Evolutionary conservation across 1,140 invertebrate species (phyloP).

Genomic region (Leptoteleia sp.): DNA sequence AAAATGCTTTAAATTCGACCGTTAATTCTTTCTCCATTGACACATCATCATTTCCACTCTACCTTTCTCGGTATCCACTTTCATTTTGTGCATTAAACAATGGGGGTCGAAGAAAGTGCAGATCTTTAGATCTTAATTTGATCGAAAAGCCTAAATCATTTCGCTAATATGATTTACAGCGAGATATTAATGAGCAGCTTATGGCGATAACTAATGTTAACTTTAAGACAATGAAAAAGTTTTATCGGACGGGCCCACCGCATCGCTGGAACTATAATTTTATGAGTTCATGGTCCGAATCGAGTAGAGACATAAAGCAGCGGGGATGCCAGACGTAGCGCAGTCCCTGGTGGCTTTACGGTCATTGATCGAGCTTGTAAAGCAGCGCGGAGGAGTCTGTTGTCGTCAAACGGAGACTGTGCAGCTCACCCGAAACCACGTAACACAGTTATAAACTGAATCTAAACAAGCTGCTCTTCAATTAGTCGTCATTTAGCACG

Average conservation of each 20-base stretch:
- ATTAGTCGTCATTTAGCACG: slow-evolving; percentile 58
- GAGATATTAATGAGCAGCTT: slow-evolving; percentile 30
- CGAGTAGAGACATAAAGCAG: slow-evolving; percentile 66
- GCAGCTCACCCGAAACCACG: slow-evolving; percentile 41
- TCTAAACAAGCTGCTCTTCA: slow-evolving; percentile 55
- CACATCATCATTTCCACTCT: too few relatives aligned
- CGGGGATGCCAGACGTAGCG: slow-evolving; percentile 67
- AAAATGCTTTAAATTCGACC: too few relatives aligned
- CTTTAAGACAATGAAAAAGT: slow-evolving; percentile 31
- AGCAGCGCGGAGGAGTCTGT: slow-evolving; percentile 53
- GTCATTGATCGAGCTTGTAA: slow-evolving; percentile 67
- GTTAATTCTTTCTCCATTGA: too few relatives aligned
- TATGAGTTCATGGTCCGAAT: slow-evolving; percentile 63
- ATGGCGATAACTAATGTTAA: slow-evolving; percentile 25
- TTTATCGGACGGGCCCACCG: slow-evolving; percentile 52
- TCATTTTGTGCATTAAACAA: too few relatives aligned
- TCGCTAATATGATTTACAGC: slow-evolving; percentile 6
- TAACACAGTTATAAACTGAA: slow-evolving; percentile 62
- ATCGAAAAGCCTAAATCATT: not conserved
- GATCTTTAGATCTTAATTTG: too few relatives aligned
- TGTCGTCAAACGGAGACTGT: slow-evolving; percentile 57
- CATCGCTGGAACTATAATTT: slow-evolving; percentile 64
- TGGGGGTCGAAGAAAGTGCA: too few relatives aligned
- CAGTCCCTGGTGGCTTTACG: slow-evolving; percentile 66
- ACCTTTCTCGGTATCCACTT: too few relatives aligned